These are phyloP conservation scores for Erebia epiphron DNA, from an alignment of 2,888 invertebrate genomes.

Conservation along the genomic window DNA sequence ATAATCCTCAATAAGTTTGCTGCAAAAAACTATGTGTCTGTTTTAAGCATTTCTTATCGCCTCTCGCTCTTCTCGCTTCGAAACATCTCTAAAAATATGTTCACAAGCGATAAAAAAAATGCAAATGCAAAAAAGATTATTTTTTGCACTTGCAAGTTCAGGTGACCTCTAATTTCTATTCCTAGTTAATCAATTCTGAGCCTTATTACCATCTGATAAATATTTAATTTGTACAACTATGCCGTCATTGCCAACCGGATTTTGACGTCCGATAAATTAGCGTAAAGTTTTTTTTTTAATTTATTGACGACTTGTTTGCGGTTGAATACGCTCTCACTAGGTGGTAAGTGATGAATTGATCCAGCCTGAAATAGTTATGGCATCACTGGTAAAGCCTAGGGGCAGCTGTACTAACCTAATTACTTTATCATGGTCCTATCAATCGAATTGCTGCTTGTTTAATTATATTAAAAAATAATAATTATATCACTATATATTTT, in stretches of 20 bases:
- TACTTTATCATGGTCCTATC: too few relatives aligned
- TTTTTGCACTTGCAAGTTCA: conserved; percentile 6
- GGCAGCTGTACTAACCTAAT: too few relatives aligned
- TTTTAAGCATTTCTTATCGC: not conserved
- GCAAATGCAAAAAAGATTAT: too few relatives aligned
- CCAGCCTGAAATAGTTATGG: not conserved
- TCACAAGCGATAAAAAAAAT: too few relatives aligned
- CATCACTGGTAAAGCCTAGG: too few relatives aligned
- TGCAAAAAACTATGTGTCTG: not conserved
- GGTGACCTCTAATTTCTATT: conserved; percentile 1
- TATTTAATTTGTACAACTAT: conserved; percentile 1
- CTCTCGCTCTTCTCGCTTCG: not conserved
- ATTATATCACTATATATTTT: too few relatives aligned
- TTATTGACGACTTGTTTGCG: not conserved
- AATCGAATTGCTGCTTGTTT: too few relatives aligned
- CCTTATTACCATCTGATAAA: conserved; percentile 1
- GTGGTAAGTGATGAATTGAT: not conserved
- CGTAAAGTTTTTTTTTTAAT: not conserved
- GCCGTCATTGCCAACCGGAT: not conserved
- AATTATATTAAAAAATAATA: too few relatives aligned
- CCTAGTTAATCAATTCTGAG: conserved; percentile 1
- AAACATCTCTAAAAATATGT: too few relatives aligned
- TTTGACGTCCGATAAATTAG: not conserved
- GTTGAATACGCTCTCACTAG: not conserved
- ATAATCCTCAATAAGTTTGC: too few relatives aligned